Conservation (phyloP, 53 echinoderm and acorn worm species). For the Holothuria leucospilota region DNA sequence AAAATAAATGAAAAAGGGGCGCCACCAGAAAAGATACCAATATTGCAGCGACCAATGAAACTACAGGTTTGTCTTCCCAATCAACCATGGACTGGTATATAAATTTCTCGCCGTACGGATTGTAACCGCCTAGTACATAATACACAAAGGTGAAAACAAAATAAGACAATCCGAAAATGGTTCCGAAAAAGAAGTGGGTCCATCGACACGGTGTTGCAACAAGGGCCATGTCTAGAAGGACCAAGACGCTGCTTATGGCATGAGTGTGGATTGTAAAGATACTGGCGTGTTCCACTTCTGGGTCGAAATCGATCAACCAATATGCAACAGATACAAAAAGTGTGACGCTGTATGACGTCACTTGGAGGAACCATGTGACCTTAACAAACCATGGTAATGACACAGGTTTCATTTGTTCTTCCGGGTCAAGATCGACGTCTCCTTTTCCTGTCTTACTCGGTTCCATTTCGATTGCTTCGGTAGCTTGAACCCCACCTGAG, state of each 20-base stretch:
- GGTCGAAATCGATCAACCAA: slow-evolving; percentile 75
- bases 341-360: slow-evolving; percentile 53
- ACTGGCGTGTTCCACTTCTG: slow-evolving; percentile 55
- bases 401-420: background rate
- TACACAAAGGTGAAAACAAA: slow-evolving; percentile 65
- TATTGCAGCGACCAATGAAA: slow-evolving; percentile 32
- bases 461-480: slow-evolving; percentile 2
- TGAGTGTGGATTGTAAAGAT: slow-evolving; percentile 79
- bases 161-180: slow-evolving; percentile 58
- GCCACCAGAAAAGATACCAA: slow-evolving; percentile 15
- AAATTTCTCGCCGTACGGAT: slow-evolving; percentile 70
- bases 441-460: background rate
- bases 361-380: slow-evolving; percentile 76
- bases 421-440: background rate
- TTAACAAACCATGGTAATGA: slow-evolving; percentile 78
- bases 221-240: slow-evolving; percentile 53
- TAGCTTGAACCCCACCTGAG: slow-evolving; percentile 8
- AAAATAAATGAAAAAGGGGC: slow-evolving; percentile 5
- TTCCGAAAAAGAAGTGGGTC: slow-evolving; percentile 71
- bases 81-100: slow-evolving; percentile 74
- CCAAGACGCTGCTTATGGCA: slow-evolving; percentile 56
- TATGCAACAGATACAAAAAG: slow-evolving; percentile 71
- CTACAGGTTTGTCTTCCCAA: slow-evolving; percentile 54
- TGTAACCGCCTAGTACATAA: slow-evolving; percentile 67
- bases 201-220: slow-evolving; percentile 58